Evolutionary conservation across 2,113 vertebrate species (phyloP).

Genomic region (Uria aalge): DNA sequence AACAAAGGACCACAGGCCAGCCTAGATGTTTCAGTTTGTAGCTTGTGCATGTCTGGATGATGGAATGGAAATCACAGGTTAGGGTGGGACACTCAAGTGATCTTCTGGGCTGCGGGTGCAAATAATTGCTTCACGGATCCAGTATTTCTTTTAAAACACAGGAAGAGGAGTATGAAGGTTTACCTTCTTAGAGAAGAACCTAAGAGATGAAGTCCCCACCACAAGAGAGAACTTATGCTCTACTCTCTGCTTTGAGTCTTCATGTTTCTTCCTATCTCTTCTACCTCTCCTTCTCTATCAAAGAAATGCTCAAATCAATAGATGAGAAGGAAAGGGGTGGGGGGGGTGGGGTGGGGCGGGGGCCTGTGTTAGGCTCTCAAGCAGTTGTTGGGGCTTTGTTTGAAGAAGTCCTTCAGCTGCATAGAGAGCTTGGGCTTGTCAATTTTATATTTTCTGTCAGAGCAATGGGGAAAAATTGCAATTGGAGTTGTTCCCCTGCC

Average conservation of each 20-base stretch:
- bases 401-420: neutral
- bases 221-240: neutral
- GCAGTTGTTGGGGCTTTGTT: neutral
- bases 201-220: neutral
- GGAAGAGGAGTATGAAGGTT: neutral
- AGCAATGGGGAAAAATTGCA: neutral
- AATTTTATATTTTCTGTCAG: neutral
- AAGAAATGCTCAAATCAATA: neutral
- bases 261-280: neutral
- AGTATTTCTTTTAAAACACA: neutral
- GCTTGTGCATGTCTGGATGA: neutral
- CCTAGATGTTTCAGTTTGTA: neutral
- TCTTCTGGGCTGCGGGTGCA: neutral
- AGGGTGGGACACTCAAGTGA: neutral
- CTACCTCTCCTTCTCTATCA: neutral
- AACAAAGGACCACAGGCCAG: neutral
- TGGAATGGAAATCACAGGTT: neutral
- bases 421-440: neutral
- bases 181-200: neutral
- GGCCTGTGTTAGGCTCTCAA: neutral
- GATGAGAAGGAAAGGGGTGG: neutral
- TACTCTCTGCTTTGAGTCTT: neutral
- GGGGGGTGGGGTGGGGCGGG: too few relatives aligned
- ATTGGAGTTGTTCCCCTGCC: neutral
- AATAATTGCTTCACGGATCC: neutral